Base-by-base conservation (phyloP, 1,140 invertebrate genomes). In the Solenopsis fugax region DNA sequence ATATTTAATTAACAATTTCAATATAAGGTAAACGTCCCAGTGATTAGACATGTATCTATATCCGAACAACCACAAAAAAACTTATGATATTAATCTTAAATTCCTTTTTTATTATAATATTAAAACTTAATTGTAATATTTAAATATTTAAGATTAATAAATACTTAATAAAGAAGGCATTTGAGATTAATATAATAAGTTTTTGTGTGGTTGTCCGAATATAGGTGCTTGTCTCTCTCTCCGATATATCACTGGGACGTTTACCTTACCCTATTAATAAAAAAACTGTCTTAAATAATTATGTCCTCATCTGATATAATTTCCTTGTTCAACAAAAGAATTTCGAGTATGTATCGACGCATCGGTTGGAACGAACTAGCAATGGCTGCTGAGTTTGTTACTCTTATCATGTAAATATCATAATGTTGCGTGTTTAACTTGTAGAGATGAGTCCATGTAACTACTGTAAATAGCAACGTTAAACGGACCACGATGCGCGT, bases 401-500 rank as follows among this genome's bases (percentile, higher is more conserved):
- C 71, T 65, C 50, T 85, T 77, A 85, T 77, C 82, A 56, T 85
- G 82, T 85, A 85, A 85, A 77, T 85, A 85, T 1, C 45, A 52
- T 76, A 54, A 76, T 64, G 72, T 85, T 85, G 48, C 48, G 48
- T 77, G 58, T 85, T 82, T 73, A 82, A 82, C 80, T 82, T 82
- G 54, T 50, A 80, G 50, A 82, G 67, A 48, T 41, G 73, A 85
- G 34, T 64, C 34, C 48, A 52, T 77, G 73, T 85, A 77, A 85
- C 82, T 85, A 85, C 16, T 85, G 82, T 85, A 85, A 52, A 85
- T 85, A 85, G 62, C 71, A 77, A 85, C 60, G 48, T 67, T 77
- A 77, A 50, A 77, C 58, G 72, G 60, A 77, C 73, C 62, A 77
- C 60, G 48, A 77, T 76, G 58, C 48, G 73, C 67, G 54, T 34